phyloP scores from a whole-genome alignment of 2,888 invertebrate genomes.

The Macrophya annulata region DNA sequence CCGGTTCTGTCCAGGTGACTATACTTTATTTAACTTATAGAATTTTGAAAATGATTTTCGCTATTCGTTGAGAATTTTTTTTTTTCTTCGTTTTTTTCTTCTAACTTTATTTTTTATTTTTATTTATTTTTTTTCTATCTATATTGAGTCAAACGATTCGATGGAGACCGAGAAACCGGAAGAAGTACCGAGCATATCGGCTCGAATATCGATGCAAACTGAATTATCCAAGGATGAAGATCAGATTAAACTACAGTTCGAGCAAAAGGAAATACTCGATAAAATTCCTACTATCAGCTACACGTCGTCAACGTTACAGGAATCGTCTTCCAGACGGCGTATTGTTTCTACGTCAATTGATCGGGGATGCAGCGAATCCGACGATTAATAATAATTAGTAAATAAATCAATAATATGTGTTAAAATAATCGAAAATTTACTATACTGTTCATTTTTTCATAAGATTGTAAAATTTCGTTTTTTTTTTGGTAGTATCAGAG shows the following conservation, averaged over 20 bases:
- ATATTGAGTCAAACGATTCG: slow-evolving; percentile 65
- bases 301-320: background rate
- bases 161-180: slow-evolving; percentile 64
- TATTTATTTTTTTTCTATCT: slow-evolving; percentile 9
- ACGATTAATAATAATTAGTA: slow-evolving; percentile 30
- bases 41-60: slow-evolving; percentile 57
- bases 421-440: background rate
- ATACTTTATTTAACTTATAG: background rate
- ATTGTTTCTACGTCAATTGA: slow-evolving; percentile 14
- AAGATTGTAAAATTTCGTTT: background rate
- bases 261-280: slow-evolving; percentile 68
- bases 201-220: slow-evolving; percentile 63
- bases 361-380: slow-evolving; percentile 29
- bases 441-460: background rate
- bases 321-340: slow-evolving; percentile 59
- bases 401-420: too few relatives aligned
- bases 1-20: slow-evolving; percentile 56
- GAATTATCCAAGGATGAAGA: slow-evolving; percentile 62
- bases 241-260: slow-evolving; percentile 57
- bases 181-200: slow-evolving; percentile 68
- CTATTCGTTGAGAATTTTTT: background rate
- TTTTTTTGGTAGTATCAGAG: background rate
- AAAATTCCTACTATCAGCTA: slow-evolving; percentile 66
- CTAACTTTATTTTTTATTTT: background rate
- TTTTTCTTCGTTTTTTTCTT: slow-evolving; percentile 1